phyloP scores from a whole-genome alignment of 2,888 invertebrate species.

The Pollenia labialis region DNA sequence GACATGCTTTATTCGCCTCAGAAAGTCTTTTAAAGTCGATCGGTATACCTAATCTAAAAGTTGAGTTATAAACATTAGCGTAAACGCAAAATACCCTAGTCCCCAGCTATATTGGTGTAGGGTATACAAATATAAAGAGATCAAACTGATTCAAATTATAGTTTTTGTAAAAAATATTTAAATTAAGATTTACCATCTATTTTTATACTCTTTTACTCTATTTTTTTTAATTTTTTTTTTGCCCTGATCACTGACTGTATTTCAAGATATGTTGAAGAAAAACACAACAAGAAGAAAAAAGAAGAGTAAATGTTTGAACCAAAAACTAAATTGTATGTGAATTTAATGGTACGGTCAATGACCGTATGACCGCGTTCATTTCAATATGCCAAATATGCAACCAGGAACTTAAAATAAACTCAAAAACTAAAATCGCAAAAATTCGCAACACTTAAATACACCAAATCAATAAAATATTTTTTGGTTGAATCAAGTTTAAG shows the following conservation, averaged over 20 bases:
- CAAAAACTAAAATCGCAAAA: slow-evolving; percentile 41
- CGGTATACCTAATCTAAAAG: too few species aligned
- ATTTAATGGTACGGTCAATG: slow-evolving; percentile 70
- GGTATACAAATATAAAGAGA: neutral
- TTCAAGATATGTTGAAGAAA: neutral
- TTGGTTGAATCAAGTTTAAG: slow-evolving; percentile 44
- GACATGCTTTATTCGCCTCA: too few species aligned
- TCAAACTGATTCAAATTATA: slow-evolving; percentile 35
- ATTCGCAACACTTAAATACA: slow-evolving; percentile 5
- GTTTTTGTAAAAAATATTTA: slow-evolving; percentile 51
- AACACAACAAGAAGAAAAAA: slow-evolving; percentile 15
- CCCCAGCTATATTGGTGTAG: neutral
- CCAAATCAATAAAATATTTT: slow-evolving; percentile 11
- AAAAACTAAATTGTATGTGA: slow-evolving; percentile 55
- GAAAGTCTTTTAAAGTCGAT: too few species aligned
- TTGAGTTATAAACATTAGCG: too few species aligned
- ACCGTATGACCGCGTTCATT: slow-evolving; percentile 72
- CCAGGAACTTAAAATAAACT: slow-evolving; percentile 77
- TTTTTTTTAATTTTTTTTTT: neutral
- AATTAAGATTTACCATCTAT: slow-evolving; percentile 37
- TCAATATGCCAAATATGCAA: slow-evolving; percentile 81
- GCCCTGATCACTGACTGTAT: neutral
- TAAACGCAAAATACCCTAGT: too few species aligned
- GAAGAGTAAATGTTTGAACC: slow-evolving; percentile 62
- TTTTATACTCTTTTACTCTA: slow-evolving; percentile 30